These are phyloP conservation scores for Podarcis siculus DNA, from an alignment of 2,797 vertebrate species.

Conservation along the genomic window DNA sequence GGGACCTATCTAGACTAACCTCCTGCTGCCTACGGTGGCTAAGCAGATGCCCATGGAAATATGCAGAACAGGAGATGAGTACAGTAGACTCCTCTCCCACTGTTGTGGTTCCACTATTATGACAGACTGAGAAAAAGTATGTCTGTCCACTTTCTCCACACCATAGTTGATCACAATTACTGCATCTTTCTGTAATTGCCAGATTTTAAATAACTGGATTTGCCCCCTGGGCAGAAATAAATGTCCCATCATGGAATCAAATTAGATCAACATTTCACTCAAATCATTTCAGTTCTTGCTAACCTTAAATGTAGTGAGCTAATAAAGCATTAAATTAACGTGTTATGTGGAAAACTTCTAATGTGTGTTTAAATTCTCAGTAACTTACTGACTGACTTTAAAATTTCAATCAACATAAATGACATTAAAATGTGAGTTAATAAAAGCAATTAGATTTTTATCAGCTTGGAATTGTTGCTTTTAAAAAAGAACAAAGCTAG, in stretches of 20 bases:
- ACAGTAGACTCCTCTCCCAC: not conserved
- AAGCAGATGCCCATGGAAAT: no score
- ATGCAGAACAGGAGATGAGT: no score
- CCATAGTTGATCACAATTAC: not conserved
- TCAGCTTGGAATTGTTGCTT: conserved; percentile 12
- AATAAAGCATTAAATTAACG: conserved; percentile 72
- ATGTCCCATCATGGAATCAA: conserved; percentile 47
- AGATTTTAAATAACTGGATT: conserved; percentile 50
- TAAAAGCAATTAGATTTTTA: conserved; percentile 40
- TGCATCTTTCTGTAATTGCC: conserved; percentile 51
- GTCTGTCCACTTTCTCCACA: no score
- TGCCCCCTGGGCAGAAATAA: conserved; percentile 62
- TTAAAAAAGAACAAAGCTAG: conserved; percentile 28
- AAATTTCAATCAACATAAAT: conserved; percentile 51
- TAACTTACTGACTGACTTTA: conserved; percentile 49
- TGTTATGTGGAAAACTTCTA: conserved; percentile 56
- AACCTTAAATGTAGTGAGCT: conserved; percentile 66
- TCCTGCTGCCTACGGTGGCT: no score
- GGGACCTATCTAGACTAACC: no score
- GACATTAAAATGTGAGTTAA: conserved; percentile 24
- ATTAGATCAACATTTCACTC: conserved; percentile 65
- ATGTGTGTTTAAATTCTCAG: conserved; percentile 54
- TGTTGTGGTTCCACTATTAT: not conserved
- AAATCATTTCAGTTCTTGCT: conserved; percentile 60
- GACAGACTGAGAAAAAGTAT: not conserved